Base-by-base conservation (phyloP, 1,140 invertebrate genomes). In the Nephila pilipes region DNA sequence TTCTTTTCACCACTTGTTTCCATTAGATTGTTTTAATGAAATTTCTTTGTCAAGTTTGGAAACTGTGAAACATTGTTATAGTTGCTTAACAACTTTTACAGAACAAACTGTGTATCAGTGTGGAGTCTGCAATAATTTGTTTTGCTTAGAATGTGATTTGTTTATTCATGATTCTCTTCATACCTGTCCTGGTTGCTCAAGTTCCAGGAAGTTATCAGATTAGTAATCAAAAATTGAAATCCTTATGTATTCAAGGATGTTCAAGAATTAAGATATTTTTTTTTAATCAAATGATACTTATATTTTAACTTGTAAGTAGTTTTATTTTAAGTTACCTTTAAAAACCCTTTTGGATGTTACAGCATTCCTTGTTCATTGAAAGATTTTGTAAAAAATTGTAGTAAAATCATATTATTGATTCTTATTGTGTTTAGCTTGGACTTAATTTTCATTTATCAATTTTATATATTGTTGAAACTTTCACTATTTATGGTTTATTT, bases 1-100 rank as follows among this genome's bases (percentile, higher is more conserved):
- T 93, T 99, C 98, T 0, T 99, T 99, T 96, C 99, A 99, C 95
- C 99, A 99, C 96, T 96, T 99, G 87, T 99, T 99, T 96, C 98
- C 98, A 8, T 97, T 99, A 14, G 97, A 97, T 83, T 96, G 97
- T 89, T 99, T 98, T 95, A 96, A 97, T 94, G 98, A 99, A 96
- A 83, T 94, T 0, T 18, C 58, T 63, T 57, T 92, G 18, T 8
- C 75, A 36, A 93, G 16, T 87, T n/a, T 94, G n/a, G 85, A 85
- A 80, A 8, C 10, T 38, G 29, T 55, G 5, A 93, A 80, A 46
- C 57, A 88, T 80, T 94, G 94, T 85, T 93, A 93, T 89, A 93
- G 93, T 55, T 94, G 94, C 90, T 79, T 94, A 46, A 60, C 60
- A 54, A 94, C 94, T 10, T 97, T 98, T 94, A 95, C 95, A 22